Conservation (phyloP, 2,113 vertebrate species). For the Apodemus sylvaticus region DNA sequence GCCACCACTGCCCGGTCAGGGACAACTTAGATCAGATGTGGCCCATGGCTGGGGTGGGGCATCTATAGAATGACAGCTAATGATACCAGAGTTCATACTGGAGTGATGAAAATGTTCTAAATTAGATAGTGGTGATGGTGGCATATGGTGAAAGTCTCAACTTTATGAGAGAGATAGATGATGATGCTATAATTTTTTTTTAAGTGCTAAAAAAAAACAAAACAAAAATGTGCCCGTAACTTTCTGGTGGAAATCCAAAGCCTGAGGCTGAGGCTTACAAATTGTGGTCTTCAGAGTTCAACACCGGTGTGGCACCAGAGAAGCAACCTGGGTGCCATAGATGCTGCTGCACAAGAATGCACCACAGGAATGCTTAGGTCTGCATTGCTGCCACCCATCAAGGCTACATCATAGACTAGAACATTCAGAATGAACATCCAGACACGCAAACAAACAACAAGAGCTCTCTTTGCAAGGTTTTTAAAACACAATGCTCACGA, state of each 20-base stretch:
- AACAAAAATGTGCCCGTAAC: background rate
- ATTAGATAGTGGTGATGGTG: rapidly evolving
- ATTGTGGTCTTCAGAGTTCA: rapidly evolving
- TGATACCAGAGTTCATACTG: rapidly evolving
- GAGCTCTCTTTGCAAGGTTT: background rate
- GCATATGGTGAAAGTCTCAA: background rate
- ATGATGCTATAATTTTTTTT: too few species aligned
- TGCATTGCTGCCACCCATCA: background rate
- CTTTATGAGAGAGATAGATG: background rate
- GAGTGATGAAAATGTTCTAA: background rate
- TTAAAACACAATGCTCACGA: background rate
- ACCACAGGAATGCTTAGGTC: background rate
- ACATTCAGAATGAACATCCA: background rate
- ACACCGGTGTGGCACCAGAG: background rate
- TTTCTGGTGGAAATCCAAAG: background rate
- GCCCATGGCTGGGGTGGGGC: background rate
- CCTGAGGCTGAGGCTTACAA: background rate
- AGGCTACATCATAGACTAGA: background rate
- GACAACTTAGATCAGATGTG: background rate
- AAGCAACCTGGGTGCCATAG: background rate
- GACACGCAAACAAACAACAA: too few species aligned
- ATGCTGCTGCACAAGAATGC: background rate
- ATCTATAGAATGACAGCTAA: background rate
- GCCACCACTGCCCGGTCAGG: too few species aligned
- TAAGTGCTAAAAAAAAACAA: background rate